Base-by-base conservation (phyloP, 2,888 invertebrate genomes). In the Pandemis corylana region DNA sequence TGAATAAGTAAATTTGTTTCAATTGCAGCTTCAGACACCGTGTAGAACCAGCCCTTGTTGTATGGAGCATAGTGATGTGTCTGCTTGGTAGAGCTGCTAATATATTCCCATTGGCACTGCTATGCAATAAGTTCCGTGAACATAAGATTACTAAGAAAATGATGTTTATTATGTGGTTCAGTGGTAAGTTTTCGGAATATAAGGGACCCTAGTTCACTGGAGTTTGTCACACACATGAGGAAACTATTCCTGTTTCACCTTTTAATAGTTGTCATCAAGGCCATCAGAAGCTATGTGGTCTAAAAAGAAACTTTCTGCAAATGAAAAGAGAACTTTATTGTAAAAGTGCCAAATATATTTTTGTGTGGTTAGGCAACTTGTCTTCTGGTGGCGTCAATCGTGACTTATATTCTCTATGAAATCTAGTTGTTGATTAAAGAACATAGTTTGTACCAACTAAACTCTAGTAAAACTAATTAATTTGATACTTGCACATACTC, bases 111-210 rank as follows among this genome's bases (percentile, higher is more conserved):
- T 92, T 99, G 69, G 98, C 99, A 0, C 96, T 97, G 83, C 95
- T 99, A 53, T 98, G 99, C 71, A 99, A 99, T 90, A 97, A 97
- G 89, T 99, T 99, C 90, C 96, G 99, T 15, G 98, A 99, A 87
- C 99, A 99, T 92, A 99, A 99, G 91, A 99, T 99, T 75, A 99
- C 99, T 0, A 97, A 97, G 88, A 98, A 99, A 92, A 99, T 99
- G 98, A 99, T 99, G 96, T 99, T 99, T 85, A 99, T 99, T 76
- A 99, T 99, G 99, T 99, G 99, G 99, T 99, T 99, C 89, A 99
- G 99, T 89, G 98, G 97, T 96, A 88, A 89, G 95, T 74, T 63
- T 6, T 44, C 63, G 10, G 10, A 49, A 46, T 36, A 36, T 36
- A 36, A 36, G 28, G 28, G 28, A 36, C 28, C 28, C 28, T 36